phyloP scores from a whole-genome alignment of 2,797 vertebrate genomes.

The Sebastes paucispinis region DNA sequence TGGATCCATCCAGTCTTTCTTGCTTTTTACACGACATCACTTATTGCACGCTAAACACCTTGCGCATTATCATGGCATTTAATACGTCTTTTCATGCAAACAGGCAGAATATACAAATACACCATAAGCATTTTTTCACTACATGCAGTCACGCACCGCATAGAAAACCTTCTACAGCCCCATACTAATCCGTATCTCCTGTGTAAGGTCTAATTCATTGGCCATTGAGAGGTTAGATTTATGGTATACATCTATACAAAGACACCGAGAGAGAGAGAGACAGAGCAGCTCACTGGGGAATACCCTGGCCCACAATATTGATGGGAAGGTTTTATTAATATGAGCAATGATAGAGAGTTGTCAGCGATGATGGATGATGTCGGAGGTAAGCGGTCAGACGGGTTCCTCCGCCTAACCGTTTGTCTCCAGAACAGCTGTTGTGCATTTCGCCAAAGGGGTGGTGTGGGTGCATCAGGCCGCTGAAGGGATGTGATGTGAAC shows the following conservation, averaged over 20 bases:
- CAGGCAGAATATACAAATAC: background rate
- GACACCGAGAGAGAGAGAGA: constrained; percentile 42
- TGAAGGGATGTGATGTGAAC: constrained; percentile 28
- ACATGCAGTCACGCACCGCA: no score
- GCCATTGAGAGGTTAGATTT: constrained; percentile 38
- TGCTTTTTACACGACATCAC: rapidly evolving
- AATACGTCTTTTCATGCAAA: no score
- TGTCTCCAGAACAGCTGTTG: constrained; percentile 71
- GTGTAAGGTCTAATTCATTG: background rate
- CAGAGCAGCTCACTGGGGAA: constrained; percentile 31
- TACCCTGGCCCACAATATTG: constrained; percentile 37
- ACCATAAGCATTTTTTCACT: background rate
- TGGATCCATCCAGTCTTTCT: no score
- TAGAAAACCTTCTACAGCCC: background rate
- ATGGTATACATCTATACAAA: constrained; percentile 38
- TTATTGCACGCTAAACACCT: no score
- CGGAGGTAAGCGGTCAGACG: constrained; percentile 51
- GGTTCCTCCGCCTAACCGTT: constrained; percentile 48
- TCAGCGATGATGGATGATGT: constrained; percentile 76
- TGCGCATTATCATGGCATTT: rapidly evolving
- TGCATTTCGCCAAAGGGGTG: constrained; percentile 35
- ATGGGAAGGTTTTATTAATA: constrained; percentile 64
- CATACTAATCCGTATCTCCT: background rate
- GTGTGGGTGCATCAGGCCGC: constrained; percentile 23
- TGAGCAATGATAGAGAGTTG: constrained; percentile 72